Conservation (phyloP, 2,888 invertebrate species). For the Acleris literana region DNA sequence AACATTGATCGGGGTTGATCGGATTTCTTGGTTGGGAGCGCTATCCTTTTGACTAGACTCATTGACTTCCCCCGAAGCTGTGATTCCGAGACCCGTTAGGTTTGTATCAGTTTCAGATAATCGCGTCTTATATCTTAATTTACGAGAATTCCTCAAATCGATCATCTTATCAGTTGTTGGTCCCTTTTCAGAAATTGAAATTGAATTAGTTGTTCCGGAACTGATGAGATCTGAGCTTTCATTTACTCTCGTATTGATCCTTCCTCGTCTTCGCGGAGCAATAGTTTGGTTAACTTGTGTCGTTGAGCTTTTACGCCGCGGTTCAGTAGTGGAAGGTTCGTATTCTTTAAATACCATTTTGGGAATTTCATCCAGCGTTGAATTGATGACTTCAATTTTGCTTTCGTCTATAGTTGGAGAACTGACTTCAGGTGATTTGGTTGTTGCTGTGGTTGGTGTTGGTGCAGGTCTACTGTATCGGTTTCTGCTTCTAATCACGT, state of each 20-base stretch:
- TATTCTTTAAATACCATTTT: slow-evolving; percentile 56
- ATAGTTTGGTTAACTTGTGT: slow-evolving; percentile 54
- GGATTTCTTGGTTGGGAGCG: slow-evolving; percentile 67
- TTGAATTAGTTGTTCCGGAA: slow-evolving; percentile 69
- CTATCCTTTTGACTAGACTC: slow-evolving; percentile 72
- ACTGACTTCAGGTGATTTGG: slow-evolving; percentile 50
- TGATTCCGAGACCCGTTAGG: slow-evolving; percentile 67
- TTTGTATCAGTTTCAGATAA: slow-evolving; percentile 70
- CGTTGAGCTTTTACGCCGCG: slow-evolving; percentile 62
- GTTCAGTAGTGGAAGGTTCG: slow-evolving; percentile 50
- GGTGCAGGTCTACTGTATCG: slow-evolving; percentile 47
- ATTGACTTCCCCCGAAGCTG: slow-evolving; percentile 57
- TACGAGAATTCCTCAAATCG: slow-evolving; percentile 63
- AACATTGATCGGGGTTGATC: slow-evolving; percentile 47
- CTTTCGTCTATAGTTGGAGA: slow-evolving; percentile 56
- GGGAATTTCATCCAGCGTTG: slow-evolving; percentile 58
- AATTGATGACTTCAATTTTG: slow-evolving; percentile 61
- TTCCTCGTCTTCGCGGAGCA: slow-evolving; percentile 54
- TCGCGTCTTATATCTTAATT: slow-evolving; percentile 67
- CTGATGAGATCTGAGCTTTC: slow-evolving; percentile 59
- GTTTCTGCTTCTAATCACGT: slow-evolving; percentile 53
- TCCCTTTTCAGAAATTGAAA: slow-evolving; percentile 61
- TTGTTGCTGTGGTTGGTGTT: slow-evolving; percentile 43
- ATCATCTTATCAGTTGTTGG: slow-evolving; percentile 62
- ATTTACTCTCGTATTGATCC: slow-evolving; percentile 59